A percentile compares a stretch with the other conserved stretches of the same genome.
phyloP scores from a whole-genome alignment of 2,888 invertebrate genomes.

The Nomada ferruginata region DNA sequence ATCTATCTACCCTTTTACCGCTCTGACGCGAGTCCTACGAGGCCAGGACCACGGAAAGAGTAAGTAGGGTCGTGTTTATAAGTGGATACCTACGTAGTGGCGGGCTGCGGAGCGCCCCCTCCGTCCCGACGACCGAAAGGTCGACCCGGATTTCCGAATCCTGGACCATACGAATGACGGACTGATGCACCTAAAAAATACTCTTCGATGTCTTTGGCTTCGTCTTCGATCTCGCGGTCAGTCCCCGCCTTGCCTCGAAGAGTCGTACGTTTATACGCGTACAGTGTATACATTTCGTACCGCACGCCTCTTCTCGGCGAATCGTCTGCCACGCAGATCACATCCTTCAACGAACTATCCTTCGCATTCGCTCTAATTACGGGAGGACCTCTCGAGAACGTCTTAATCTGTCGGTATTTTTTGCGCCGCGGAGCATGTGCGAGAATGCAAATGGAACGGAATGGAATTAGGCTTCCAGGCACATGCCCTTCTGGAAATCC shows the following conservation, averaged over 20 bases:
- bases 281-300: not conserved
- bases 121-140: conserved; percentile 66
- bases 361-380: not conserved
- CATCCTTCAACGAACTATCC: conserved; percentile 1
- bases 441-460: not conserved
- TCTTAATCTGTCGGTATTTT: conserved; percentile 13
- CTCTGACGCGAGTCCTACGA: conserved; percentile 81
- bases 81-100: conserved; percentile 76
- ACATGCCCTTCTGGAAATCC: conserved; percentile 52
- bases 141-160: conserved; percentile 55
- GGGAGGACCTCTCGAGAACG: not conserved
- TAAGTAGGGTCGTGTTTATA: conserved; percentile 76
- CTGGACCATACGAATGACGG: conserved; percentile 17
- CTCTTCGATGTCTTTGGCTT: conserved; percentile 33
- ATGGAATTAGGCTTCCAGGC: not conserved
- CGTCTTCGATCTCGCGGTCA: conserved; percentile 9
- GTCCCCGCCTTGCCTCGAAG: not conserved
- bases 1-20: conserved; percentile 84
- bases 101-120: conserved; percentile 68
- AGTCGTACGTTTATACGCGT: not conserved
- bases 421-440: not conserved
- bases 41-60: conserved; percentile 79
- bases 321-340: conserved; percentile 20
- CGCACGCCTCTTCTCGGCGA: not conserved
- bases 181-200: conserved; percentile 44